phyloP scores from a whole-genome alignment of 1,140 invertebrate species.

The Drosophila quadrilineata region DNA sequence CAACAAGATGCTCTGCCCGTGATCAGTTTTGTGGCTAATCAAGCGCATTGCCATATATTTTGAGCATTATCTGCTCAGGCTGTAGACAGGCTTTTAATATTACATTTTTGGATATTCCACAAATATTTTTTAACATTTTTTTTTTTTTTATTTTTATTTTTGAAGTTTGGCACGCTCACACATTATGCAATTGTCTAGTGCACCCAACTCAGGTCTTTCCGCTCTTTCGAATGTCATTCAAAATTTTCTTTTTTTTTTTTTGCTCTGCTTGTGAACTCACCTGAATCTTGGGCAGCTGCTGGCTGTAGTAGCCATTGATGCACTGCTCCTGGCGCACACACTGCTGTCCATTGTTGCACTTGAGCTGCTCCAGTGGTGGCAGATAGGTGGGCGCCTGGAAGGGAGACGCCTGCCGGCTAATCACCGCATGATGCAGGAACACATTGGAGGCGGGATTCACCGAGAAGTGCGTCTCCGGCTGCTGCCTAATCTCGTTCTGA shows the following conservation, averaged over 20 bases:
- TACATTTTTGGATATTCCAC: conserved; percentile 13
- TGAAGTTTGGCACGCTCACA: conserved; percentile 13
- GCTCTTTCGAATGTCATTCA: not conserved
- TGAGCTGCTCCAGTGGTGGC: conserved; percentile 67
- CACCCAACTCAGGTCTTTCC: not conserved
- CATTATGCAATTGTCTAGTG: conserved; percentile 34
- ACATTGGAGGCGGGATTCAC: conserved; percentile 64
- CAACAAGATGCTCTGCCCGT: conserved; percentile 43
- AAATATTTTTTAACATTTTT: not conserved
- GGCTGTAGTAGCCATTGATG: conserved; percentile 59
- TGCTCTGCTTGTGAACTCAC: conserved; percentile 31
- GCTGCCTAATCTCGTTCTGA: conserved; percentile 53
- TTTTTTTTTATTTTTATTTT: not conserved
- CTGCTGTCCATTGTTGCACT: conserved; percentile 64
- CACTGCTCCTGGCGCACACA: conserved; percentile 66
- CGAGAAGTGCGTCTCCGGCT: conserved; percentile 51
- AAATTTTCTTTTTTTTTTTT: not conserved
- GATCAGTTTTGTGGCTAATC: conserved; percentile 54
- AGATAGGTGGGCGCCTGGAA: conserved; percentile 74
- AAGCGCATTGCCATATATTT: conserved; percentile 56
- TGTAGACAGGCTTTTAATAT: conserved; percentile 63
- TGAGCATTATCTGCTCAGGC: conserved; percentile 40
- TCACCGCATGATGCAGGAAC: conserved; percentile 72
- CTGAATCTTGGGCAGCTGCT: conserved; percentile 70
- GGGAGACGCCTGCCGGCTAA: conserved; percentile 68